These are phyloP conservation scores for Mesorhabditis belari DNA, from an alignment of 2,888 invertebrate genomes.

Conservation along the genomic window DNA sequence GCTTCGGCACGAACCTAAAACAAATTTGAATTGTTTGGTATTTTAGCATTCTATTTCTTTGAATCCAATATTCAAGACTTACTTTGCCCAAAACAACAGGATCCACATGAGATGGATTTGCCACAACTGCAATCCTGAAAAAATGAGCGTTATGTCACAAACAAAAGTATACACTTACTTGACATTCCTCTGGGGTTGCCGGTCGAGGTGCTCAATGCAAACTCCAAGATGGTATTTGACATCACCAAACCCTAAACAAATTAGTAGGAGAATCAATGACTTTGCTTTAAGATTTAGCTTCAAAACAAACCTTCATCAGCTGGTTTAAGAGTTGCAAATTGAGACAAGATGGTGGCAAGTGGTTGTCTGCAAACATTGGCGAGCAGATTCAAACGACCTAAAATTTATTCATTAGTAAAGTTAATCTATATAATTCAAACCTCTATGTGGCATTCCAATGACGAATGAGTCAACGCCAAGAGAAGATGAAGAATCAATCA, in stretches of 20 bases:
- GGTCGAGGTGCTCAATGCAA: slow-evolving; percentile 81
- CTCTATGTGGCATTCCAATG: slow-evolving; percentile 81
- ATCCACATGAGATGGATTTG: slow-evolving; percentile 86
- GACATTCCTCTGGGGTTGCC: slow-evolving; percentile 62
- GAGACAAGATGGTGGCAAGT: slow-evolving; percentile 78
- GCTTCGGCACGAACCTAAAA: slow-evolving; percentile 71
- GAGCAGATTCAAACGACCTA: slow-evolving; percentile 78
- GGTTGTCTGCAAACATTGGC: slow-evolving; percentile 88
- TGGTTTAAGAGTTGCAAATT: slow-evolving; percentile 84
- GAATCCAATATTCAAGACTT: no score
- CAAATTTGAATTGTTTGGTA: neutral
- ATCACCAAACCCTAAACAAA: slow-evolving; percentile 66
- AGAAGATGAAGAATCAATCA: slow-evolving; percentile 89
- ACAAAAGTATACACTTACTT: no score
- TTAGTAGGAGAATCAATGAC: no score
- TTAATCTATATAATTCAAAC: no score
- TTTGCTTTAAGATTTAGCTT: slow-evolving; percentile 71
- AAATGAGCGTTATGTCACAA: no score
- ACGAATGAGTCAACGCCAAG: slow-evolving; percentile 92
- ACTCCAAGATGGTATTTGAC: slow-evolving; percentile 88
- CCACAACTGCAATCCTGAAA: slow-evolving; percentile 77
- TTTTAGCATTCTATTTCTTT: neutral
- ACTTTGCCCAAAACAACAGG: slow-evolving; percentile 89
- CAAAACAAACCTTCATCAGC: slow-evolving; percentile 70
- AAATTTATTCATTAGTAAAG: no score